Evolutionary conservation across 2,797 vertebrate genomes (phyloP).

Genomic region (Macroramphosus scolopax): DNA sequence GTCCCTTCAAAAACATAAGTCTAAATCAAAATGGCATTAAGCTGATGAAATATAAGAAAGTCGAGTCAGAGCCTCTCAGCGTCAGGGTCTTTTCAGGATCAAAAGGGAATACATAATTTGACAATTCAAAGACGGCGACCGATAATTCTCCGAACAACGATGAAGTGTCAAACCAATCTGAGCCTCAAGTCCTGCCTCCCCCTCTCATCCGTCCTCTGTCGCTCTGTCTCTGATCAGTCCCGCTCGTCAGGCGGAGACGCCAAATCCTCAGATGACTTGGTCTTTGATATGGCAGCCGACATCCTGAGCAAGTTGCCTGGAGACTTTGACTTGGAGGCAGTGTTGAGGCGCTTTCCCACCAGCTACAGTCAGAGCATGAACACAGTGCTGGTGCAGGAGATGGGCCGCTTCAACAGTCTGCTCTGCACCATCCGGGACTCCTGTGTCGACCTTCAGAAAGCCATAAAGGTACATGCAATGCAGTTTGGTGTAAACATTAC

Average conservation of each 20-base stretch:
- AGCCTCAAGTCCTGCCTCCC: constrained; percentile 15
- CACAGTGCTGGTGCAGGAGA: constrained; percentile 90
- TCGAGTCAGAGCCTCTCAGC: constrained; percentile 20
- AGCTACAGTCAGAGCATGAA: constrained; percentile 91
- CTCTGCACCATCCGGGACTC: constrained; percentile 81
- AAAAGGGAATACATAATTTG: constrained; percentile 44
- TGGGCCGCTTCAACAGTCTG: constrained; percentile 90
- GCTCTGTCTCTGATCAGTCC: constrained; percentile 73
- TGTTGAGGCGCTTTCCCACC: constrained; percentile 84
- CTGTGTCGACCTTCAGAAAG: constrained; percentile 86
- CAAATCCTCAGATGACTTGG: constrained; percentile 84
- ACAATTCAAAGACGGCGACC: constrained; percentile 42
- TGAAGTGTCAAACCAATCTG: constrained; percentile 24
- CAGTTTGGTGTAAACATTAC: too few relatives aligned
- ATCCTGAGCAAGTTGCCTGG: constrained; percentile 84
- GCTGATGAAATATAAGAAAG: constrained; percentile 30
- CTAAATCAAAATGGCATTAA: constrained; percentile 9
- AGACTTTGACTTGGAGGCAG: constrained; percentile 83
- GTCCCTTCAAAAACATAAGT: constrained; percentile 17
- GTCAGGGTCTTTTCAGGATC: constrained; percentile 21
- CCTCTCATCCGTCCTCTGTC: constrained; percentile 32
- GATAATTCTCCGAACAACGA: constrained; percentile 27
- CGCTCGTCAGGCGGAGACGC: constrained; percentile 77
- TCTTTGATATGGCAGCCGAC: constrained; percentile 86
- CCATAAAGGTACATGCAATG: constrained; percentile 80